Evolutionary conservation across 2,888 invertebrate genomes (phyloP).

Genomic region (Platycnemis pennipes): DNA sequence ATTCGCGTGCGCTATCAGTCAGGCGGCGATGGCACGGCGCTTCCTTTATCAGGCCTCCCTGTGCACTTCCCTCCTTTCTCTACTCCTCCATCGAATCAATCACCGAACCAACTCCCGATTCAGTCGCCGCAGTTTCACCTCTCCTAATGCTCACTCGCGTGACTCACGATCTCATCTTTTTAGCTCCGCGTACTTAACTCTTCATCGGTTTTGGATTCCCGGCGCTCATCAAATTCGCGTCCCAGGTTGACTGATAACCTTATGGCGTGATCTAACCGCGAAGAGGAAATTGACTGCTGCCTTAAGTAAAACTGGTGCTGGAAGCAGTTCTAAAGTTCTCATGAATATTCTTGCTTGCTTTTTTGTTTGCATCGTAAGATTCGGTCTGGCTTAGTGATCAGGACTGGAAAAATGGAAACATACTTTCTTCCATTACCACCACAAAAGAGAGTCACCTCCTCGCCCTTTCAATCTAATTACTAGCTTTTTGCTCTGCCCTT

Average conservation of each 20-base stretch:
- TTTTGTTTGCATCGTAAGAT: too few species aligned
- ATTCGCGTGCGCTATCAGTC: conserved; percentile 22
- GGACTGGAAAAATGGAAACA: too few species aligned
- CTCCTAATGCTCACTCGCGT: not conserved
- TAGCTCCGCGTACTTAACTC: not conserved
- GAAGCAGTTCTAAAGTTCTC: not conserved
- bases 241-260: not conserved
- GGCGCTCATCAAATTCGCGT: not conserved
- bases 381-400: too few species aligned
- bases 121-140: not conserved
- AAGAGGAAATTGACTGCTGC: not conserved
- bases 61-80: not conserved
- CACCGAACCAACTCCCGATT: not conserved
- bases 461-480: too few species aligned
- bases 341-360: not conserved
- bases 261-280: not conserved
- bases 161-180: not conserved
- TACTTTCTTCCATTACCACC: too few species aligned
- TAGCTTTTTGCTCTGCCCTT: too few species aligned
- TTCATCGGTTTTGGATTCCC: not conserved
- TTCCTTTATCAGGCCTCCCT: not conserved
- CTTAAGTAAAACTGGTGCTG: not conserved
- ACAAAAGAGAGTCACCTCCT: too few species aligned
- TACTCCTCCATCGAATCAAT: not conserved
- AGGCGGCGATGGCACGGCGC: not conserved